These are phyloP conservation scores for Cylloceria caligata DNA, from an alignment of 2,888 invertebrate species.

Conservation along the genomic window DNA sequence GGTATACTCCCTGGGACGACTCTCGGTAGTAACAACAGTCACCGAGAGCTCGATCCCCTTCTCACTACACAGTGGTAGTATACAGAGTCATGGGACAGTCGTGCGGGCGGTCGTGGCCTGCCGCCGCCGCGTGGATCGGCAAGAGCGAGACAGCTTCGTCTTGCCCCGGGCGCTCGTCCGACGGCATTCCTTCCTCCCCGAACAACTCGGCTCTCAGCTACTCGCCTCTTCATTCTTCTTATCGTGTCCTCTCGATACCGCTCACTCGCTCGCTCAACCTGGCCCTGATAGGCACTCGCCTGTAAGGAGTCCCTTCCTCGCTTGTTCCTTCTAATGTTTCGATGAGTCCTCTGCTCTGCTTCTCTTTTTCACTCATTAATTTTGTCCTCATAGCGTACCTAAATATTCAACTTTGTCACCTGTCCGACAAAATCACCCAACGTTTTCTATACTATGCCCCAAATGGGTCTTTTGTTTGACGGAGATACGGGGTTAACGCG, in stretches of 20 bases:
- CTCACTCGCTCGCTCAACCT: constrained; percentile 67
- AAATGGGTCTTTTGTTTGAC: background rate
- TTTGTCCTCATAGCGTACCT: constrained; percentile 75
- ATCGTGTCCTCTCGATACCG: constrained; percentile 73
- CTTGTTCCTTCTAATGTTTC: constrained; percentile 53
- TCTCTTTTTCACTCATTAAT: constrained; percentile 69
- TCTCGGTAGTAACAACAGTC: constrained; percentile 64
- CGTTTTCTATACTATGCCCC: background rate
- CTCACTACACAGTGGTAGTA: constrained; percentile 45
- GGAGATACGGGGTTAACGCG: background rate
- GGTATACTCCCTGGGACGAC: constrained; percentile 32
- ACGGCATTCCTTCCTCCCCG: constrained; percentile 83
- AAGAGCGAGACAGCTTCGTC: constrained; percentile 74
- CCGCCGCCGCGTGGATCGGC: constrained; percentile 68
- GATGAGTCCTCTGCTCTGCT: constrained; percentile 35
- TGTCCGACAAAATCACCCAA: constrained; percentile 60
- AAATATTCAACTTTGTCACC: constrained; percentile 76
- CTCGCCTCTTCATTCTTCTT: constrained; percentile 78
- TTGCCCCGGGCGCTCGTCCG: constrained; percentile 84
- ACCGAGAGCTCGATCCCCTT: constrained; percentile 61
- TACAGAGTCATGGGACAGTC: constrained; percentile 63
- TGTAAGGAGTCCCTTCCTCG: constrained; percentile 51
- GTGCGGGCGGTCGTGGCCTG: constrained; percentile 64
- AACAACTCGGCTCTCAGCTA: constrained; percentile 74
- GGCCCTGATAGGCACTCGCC: constrained; percentile 66